phyloP scores from a whole-genome alignment of 2,888 invertebrate genomes.

The Cetonia aurata region DNA sequence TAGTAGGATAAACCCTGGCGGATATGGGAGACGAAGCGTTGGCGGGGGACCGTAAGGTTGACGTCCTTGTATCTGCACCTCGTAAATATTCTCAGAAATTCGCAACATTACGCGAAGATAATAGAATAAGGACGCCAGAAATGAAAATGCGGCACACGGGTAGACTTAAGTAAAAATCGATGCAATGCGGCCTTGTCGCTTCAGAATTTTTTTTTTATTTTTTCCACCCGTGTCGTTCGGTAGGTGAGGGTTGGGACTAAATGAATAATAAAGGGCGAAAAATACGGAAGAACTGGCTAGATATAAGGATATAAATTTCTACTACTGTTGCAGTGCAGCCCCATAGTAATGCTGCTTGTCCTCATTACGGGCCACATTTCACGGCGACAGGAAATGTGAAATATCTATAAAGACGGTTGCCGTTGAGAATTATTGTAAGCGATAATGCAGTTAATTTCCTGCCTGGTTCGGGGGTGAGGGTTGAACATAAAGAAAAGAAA shows the following conservation, averaged over 20 bases:
- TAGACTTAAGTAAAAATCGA: slow-evolving; percentile 23
- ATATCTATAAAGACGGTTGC: background rate
- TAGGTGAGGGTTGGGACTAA: too few species aligned
- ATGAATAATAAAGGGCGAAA: too few species aligned
- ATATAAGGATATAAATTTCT: too few species aligned
- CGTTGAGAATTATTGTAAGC: slow-evolving; percentile 19
- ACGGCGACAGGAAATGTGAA: background rate
- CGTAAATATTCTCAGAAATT: slow-evolving; percentile 37
- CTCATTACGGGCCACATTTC: too few species aligned
- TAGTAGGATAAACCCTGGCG: too few species aligned
- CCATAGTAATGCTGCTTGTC: too few species aligned
- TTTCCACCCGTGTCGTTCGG: too few species aligned
- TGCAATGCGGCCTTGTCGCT: background rate
- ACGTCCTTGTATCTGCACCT: slow-evolving; percentile 1
- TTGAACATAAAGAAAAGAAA: background rate
- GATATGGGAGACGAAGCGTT: background rate
- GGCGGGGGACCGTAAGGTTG: too few species aligned
- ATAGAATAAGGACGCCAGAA: slow-evolving; percentile 29
- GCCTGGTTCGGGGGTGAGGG: slow-evolving; percentile 14
- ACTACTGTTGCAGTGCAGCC: too few species aligned
- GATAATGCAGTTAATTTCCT: slow-evolving; percentile 32
- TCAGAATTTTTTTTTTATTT: too few species aligned
- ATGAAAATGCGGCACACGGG: background rate
- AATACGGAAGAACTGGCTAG: too few species aligned
- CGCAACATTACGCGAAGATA: slow-evolving; percentile 36